Evolutionary conservation across 2,113 vertebrate genomes (phyloP).

Genomic region (Corythornis cristatus): DNA sequence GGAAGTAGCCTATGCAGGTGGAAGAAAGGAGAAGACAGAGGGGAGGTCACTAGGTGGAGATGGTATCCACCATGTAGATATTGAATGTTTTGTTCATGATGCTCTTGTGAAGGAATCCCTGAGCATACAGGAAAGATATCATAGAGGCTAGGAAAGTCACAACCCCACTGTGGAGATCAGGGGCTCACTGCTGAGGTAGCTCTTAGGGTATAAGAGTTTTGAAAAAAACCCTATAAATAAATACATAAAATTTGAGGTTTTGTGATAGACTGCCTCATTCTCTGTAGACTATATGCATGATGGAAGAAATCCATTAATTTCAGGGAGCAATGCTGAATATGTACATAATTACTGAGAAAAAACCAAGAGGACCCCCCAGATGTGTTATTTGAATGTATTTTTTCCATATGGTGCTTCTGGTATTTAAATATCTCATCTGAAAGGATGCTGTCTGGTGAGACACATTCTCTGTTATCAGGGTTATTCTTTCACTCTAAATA

Average conservation of each 20-base stretch:
- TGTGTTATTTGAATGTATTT: neutral
- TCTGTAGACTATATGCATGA: neutral
- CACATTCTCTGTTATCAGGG: neutral
- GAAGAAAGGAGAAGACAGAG: neutral
- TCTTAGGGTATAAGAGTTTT: neutral
- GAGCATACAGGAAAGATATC: fast-evolving
- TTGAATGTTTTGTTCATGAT: neutral
- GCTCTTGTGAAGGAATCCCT: neutral
- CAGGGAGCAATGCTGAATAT: neutral
- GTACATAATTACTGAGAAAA: neutral
- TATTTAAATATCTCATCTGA: neutral
- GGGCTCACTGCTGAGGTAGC: fast-evolving
- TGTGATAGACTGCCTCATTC: neutral
- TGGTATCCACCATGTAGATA: fast-evolving
- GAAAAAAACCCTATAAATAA: no score
- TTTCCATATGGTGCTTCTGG: neutral
- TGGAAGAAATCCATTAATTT: neutral
- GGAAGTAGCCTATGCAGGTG: neutral
- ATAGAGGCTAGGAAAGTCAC: neutral
- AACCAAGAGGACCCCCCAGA: neutral
- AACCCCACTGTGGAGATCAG: neutral
- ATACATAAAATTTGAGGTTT: neutral
- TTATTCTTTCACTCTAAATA: neutral
- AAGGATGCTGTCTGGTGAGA: neutral
- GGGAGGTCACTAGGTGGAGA: neutral